Conservation (phyloP, 2,888 invertebrate species). For the Drosophila sordidula region DNA sequence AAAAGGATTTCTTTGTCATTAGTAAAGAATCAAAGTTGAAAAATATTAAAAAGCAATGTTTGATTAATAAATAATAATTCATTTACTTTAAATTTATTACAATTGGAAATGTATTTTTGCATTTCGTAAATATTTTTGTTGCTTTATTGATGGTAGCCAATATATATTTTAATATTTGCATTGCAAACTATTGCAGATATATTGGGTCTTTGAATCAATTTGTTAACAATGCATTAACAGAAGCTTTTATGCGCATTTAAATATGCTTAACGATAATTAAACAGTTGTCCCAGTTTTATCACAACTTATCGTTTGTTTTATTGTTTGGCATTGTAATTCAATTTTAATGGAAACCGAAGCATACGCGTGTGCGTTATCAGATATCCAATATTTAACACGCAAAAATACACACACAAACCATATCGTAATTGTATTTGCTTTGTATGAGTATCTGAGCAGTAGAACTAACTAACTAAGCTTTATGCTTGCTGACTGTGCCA, state of each 20-base stretch:
- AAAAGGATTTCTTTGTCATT: too few relatives aligned
- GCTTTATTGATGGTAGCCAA: background rate
- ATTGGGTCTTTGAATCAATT: slow-evolving; percentile 7
- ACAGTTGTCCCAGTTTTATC: slow-evolving; percentile 20
- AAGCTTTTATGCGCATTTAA: slow-evolving; percentile 24
- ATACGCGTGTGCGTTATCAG: slow-evolving; percentile 48
- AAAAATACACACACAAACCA: slow-evolving; percentile 6
- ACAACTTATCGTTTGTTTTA: slow-evolving; percentile 33
- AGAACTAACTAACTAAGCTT: slow-evolving; percentile 29
- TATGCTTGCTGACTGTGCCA: slow-evolving; percentile 18
- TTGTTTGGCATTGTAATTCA: slow-evolving; percentile 45
- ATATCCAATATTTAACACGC: slow-evolving; percentile 25
- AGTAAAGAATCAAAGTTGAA: background rate
- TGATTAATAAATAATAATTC: too few relatives aligned
- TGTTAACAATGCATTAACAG: slow-evolving; percentile 17
- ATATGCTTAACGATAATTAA: slow-evolving; percentile 27
- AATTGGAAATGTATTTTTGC: background rate
- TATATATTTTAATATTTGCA: background rate
- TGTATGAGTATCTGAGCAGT: slow-evolving; percentile 8
- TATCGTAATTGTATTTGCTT: slow-evolving; percentile 1
- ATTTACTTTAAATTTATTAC: too few relatives aligned
- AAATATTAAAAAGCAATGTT: background rate
- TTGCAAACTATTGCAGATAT: slow-evolving; percentile 7
- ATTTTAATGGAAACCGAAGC: slow-evolving; percentile 62
- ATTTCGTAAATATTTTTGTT: too few relatives aligned